These are phyloP conservation scores for Tetraodon nigroviridis DNA, from an alignment of 2,113 vertebrate genomes.

Conservation along the genomic window DNA sequence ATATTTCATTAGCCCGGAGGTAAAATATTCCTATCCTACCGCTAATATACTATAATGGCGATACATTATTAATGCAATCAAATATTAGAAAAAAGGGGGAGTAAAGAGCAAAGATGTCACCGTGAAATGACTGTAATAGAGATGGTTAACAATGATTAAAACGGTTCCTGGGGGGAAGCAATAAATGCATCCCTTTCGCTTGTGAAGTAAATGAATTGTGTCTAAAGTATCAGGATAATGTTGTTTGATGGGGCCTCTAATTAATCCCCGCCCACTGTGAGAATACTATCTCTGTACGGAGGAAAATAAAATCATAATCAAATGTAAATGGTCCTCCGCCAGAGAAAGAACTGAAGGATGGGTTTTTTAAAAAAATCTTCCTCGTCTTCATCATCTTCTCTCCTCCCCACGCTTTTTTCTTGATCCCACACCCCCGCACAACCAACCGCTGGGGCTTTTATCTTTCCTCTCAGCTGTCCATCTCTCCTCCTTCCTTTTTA, in stretches of 20 bases:
- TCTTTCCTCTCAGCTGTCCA: conserved; percentile 25
- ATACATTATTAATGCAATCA: too few species aligned
- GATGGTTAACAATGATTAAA: too few species aligned
- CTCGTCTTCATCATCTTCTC: conserved; percentile 13
- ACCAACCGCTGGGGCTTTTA: conserved; percentile 22
- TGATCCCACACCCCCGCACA: conserved; percentile 29
- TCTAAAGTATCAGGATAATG: too few species aligned
- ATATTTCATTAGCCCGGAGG: too few species aligned
- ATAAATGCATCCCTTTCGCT: not conserved
- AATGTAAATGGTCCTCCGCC: not conserved
- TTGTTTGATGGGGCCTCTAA: too few species aligned
- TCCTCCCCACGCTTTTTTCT: conserved; percentile 10
- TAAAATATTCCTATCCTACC: too few species aligned
- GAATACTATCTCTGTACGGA: too few species aligned
- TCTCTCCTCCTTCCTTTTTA: conserved; percentile 14
- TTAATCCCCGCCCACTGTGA: too few species aligned
- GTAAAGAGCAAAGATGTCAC: too few species aligned
- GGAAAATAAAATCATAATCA: conserved; percentile 23
- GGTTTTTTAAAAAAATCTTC: conserved; percentile 14
- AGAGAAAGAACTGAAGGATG: conserved; percentile 16
- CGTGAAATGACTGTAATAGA: not conserved
- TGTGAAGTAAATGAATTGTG: too few species aligned
- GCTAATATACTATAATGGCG: too few species aligned
- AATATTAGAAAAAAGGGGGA: too few species aligned
- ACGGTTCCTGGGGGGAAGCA: not conserved